Percentiles rank a stretch among this genome's conserved stretches.
phyloP scores from a whole-genome alignment of 2,113 vertebrate genomes.

The Indri indri region DNA sequence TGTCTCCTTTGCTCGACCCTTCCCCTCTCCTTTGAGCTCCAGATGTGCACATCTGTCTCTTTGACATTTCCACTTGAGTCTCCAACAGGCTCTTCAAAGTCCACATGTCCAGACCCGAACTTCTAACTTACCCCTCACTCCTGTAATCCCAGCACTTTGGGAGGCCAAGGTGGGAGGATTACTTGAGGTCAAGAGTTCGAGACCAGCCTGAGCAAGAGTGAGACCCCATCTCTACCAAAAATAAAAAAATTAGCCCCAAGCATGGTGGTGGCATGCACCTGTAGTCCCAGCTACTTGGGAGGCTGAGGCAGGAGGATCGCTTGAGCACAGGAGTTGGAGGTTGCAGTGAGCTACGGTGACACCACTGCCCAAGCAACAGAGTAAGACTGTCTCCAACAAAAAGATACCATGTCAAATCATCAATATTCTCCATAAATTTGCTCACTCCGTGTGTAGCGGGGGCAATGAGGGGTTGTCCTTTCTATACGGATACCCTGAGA shows the following conservation, averaged over 20 bases:
- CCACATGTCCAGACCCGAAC: neutral
- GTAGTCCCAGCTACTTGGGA: too few relatives aligned
- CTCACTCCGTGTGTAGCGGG: neutral
- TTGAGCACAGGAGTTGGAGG: too few relatives aligned
- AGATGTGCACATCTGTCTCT: neutral
- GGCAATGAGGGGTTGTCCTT: neutral
- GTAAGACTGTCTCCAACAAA: neutral
- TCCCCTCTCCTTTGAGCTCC: neutral
- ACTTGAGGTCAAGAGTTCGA: too few relatives aligned
- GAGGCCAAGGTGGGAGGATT: too few relatives aligned
- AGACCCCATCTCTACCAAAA: too few relatives aligned
- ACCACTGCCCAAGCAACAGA: too few relatives aligned
- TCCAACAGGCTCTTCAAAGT: neutral
- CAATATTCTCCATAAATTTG: neutral
- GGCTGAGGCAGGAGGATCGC: too few relatives aligned
- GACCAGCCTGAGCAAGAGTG: too few relatives aligned
- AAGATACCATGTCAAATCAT: neutral
- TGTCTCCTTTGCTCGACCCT: neutral
- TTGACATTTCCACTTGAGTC: neutral
- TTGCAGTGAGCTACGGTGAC: too few relatives aligned
- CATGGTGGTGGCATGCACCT: too few relatives aligned
- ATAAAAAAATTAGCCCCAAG: too few relatives aligned
- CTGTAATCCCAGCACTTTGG: too few relatives aligned
- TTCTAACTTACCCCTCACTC: neutral
- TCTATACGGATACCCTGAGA: neutral